Percentiles rank a stretch among this genome's conserved stretches.
Conservation (phyloP, 2,888 invertebrate species). For the Napeogenes sylphis region DNA sequence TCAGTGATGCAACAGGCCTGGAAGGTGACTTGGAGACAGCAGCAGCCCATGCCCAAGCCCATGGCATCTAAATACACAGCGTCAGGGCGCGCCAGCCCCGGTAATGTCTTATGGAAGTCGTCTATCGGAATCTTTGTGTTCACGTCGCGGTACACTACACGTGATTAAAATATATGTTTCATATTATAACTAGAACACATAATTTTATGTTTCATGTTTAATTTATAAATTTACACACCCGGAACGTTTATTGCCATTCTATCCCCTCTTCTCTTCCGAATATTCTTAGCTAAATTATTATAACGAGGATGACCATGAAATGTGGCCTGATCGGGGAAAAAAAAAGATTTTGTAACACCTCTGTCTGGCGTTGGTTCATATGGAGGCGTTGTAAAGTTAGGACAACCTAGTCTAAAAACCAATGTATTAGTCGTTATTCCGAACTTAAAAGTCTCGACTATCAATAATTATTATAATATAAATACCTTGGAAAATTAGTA, state of each 20-base stretch:
- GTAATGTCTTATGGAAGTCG: conserved; percentile 80
- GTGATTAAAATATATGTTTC: conserved; percentile 5
- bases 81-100: conserved; percentile 85
- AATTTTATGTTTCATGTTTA: neutral
- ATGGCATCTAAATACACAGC: conserved; percentile 99
- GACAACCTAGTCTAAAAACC: conserved; percentile 86
- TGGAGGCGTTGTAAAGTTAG: conserved; percentile 90
- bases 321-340: conserved; percentile 97
- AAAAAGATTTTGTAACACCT: conserved; percentile 87
- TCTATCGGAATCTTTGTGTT: conserved; percentile 92
- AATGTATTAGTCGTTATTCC: neutral
- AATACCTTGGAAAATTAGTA: conserved; percentile 94
- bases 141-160: conserved; percentile 90
- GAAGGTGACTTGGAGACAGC: conserved; percentile 97
- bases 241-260: conserved; percentile 98
- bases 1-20: conserved; percentile 98
- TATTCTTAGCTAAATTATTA: conserved; percentile 94
- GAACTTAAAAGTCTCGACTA: neutral
- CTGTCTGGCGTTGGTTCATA: conserved; percentile 80
- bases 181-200: neutral
- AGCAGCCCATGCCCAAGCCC: conserved; percentile 99
- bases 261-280: conserved; percentile 92
- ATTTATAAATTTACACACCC: conserved; percentile 73
- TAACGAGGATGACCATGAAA: conserved; percentile 97
- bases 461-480: neutral